Evolutionary conservation across 2,113 vertebrate genomes (phyloP).

Genomic region (Motacilla alba): DNA sequence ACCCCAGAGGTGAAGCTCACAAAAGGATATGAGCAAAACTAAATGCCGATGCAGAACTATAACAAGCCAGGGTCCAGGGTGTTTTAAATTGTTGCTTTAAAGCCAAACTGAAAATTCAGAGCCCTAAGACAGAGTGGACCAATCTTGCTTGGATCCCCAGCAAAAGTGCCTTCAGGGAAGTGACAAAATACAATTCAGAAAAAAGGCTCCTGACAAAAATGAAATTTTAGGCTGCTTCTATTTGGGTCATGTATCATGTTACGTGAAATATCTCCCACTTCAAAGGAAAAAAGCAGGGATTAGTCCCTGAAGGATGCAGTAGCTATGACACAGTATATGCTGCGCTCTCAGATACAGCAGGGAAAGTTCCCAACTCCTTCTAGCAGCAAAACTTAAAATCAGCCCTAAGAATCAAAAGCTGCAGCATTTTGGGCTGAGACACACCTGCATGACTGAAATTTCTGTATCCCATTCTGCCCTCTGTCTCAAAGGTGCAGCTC

Average conservation of each 20-base stretch:
- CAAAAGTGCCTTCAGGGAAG: accelerated
- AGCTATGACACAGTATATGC: background rate
- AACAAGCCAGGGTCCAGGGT: background rate
- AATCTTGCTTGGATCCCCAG: background rate
- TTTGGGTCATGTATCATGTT: background rate
- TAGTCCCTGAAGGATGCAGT: background rate
- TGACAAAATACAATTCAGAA: background rate
- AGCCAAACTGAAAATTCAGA: background rate
- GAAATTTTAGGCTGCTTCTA: background rate
- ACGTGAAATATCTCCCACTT: background rate
- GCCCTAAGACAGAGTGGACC: background rate
- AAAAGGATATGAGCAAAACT: background rate
- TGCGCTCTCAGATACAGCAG: background rate
- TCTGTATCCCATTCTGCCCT: background rate
- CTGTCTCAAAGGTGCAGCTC: background rate
- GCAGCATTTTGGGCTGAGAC: background rate
- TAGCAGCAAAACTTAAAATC: background rate
- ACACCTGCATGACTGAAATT: background rate
- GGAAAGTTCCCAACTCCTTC: background rate
- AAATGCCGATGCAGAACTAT: background rate
- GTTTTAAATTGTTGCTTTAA: background rate
- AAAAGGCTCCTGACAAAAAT: background rate
- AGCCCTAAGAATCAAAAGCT: background rate
- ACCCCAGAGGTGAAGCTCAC: background rate
- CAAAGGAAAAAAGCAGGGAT: background rate